A percentile compares a stretch with the other conserved stretches of the same genome.
These are phyloP conservation scores for Perca schrenkii DNA, from an alignment of 2,113 vertebrate genomes.

Conservation along the genomic window DNA sequence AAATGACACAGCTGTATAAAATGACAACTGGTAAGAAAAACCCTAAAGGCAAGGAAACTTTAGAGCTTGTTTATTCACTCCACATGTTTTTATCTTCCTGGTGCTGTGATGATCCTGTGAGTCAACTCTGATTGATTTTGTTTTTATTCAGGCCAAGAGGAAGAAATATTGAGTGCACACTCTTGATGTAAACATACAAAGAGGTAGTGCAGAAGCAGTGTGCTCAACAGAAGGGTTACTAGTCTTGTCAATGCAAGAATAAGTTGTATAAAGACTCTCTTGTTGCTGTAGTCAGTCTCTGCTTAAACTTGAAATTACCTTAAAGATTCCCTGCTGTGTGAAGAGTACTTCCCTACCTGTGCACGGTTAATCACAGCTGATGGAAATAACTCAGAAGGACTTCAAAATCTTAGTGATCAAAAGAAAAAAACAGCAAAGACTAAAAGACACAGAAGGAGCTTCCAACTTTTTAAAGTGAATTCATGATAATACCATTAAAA, in stretches of 20 bases:
- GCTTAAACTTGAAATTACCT: constrained; percentile 34
- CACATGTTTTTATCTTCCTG: constrained; percentile 56
- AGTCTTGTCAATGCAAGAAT: constrained; percentile 5
- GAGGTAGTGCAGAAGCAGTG: constrained; percentile 20
- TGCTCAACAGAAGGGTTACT: constrained; percentile 18
- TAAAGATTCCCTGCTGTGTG: neutral
- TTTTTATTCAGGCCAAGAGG: constrained; percentile 46
- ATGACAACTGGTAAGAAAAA: constrained; percentile 68
- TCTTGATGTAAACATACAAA: constrained; percentile 51
- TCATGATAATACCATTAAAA: constrained; percentile 61
- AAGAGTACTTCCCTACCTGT: constrained; percentile 17
- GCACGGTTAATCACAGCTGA: constrained; percentile 42
- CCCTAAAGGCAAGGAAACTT: constrained; percentile 62
- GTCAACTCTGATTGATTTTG: constrained; percentile 60
- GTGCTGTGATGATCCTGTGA: constrained; percentile 41
- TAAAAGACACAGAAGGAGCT: constrained; percentile 41
- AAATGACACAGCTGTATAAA: constrained; percentile 68
- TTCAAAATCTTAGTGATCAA: constrained; percentile 53
- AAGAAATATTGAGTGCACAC: constrained; percentile 44
- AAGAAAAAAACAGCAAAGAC: constrained; percentile 5
- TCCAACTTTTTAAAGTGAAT: constrained; percentile 55
- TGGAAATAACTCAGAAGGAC: constrained; percentile 42
- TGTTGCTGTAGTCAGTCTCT: constrained; percentile 6
- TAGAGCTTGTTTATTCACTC: constrained; percentile 68
- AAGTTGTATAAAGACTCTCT: constrained; percentile 1